These are phyloP conservation scores for Amphipyra berbera DNA, from an alignment of 2,888 invertebrate species.

Conservation along the genomic window DNA sequence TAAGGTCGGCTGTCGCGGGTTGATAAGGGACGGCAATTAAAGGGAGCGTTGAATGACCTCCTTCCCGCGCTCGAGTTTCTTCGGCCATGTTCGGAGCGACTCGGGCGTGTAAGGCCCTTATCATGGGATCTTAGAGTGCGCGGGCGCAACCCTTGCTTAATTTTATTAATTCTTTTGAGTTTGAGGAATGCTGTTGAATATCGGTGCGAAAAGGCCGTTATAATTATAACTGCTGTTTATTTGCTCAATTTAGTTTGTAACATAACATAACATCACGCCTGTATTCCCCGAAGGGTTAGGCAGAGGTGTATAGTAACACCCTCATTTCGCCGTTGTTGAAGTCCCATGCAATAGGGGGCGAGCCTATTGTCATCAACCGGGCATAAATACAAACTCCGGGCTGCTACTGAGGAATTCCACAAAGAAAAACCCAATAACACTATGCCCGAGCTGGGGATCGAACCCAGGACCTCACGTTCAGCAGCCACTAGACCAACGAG, in stretches of 20 bases:
- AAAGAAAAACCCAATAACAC: no score
- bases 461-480: no score
- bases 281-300: no score
- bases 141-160: constrained; percentile 77
- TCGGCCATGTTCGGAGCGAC: constrained; percentile 73
- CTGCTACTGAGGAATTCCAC: no score
- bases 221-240: constrained; percentile 57
- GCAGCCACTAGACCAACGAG: no score
- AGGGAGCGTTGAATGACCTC: constrained; percentile 73
- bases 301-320: no score
- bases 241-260: constrained; percentile 64
- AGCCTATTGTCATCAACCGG: no score
- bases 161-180: constrained; percentile 56
- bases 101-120: constrained; percentile 76
- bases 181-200: constrained; percentile 61
- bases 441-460: no score
- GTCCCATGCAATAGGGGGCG: no score
- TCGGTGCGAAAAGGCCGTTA: constrained; percentile 37
- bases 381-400: no score
- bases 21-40: constrained; percentile 82
- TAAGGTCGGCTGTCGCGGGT: constrained; percentile 61
- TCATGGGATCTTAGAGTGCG: constrained; percentile 80
- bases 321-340: no score
- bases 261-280: no score
- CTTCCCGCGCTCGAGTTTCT: constrained; percentile 80